Evolutionary conservation across 1,140 invertebrate genomes (phyloP), one percentile per base, ranked within the genome.

Genomic region (Lepidurus couesii): DNA sequence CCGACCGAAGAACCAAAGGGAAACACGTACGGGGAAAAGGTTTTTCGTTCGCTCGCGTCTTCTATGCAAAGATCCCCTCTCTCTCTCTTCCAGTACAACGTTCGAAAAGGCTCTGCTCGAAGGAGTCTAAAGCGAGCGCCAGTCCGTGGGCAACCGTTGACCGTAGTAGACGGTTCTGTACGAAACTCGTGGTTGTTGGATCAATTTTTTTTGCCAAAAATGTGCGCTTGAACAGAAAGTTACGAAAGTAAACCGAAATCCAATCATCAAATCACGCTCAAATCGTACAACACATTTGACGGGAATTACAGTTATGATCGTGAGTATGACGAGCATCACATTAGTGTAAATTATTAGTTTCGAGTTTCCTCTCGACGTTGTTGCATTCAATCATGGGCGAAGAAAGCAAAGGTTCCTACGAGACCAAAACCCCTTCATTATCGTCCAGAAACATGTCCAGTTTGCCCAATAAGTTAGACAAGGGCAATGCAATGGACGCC

Each of bases 381-480:
- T 9, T 16, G 21, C 53, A 21, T 65, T 65, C 21, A 47, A 65
- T 65, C 53, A 65, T 65, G 53, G 16, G 53, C 21, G 53, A 65
- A 65, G 53, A 65, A 65, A 65, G 53, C 53, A 65, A 65, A 65
- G 53, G 53, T 21, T 65, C 53, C 34, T 34, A 4, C 34, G 21
- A 65, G 13, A n/a, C 21, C 53, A 65, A 10, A 10, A 47, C 13
- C 53, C 21, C 53, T n/a, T 9, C 21, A 11, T 65, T 21, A 65
- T 16, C 7, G 0, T 65, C 16, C 53, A 65, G 21, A 65, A 65
- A 65, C 21, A 65, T 65, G 13, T 7, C 53, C 5, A 65, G 7
- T n/a, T n/a, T 65, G 53, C n/a, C 53, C 8, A 65, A 21, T 65
- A 65, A 65, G 53, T 65, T 65, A 65, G 16, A 65, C 53, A 65